Conservation (phyloP, 1,140 invertebrate genomes). For the Gonioctena quinquepunctata region DNA sequence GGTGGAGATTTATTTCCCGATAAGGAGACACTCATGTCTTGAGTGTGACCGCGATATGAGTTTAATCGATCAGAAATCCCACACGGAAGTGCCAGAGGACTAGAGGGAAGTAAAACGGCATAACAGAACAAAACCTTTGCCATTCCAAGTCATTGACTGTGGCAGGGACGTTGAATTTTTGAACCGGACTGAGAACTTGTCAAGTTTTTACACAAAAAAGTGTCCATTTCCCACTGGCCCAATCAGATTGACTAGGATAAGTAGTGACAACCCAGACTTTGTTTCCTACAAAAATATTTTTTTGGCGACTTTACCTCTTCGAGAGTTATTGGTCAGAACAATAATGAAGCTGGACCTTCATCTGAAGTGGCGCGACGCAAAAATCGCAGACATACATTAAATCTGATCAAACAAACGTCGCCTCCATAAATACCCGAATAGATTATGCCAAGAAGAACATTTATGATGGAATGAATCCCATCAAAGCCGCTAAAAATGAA, state of each 20-base stretch:
- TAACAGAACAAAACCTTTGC: slow-evolving; percentile 16
- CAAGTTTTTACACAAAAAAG: background rate
- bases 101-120: slow-evolving; percentile 13
- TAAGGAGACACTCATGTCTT: slow-evolving; percentile 21
- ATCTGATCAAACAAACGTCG: too few species aligned
- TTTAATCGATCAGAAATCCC: slow-evolving; percentile 27
- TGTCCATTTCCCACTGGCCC: slow-evolving; percentile 11
- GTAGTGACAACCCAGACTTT: too few species aligned
- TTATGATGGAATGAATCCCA: too few species aligned
- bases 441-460: too few species aligned
- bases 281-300: too few species aligned
- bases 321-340: too few species aligned
- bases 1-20: slow-evolving; percentile 25
- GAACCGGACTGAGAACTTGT: background rate
- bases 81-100: slow-evolving; percentile 12
- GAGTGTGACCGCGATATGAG: slow-evolving; percentile 27
- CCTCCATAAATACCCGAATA: too few species aligned
- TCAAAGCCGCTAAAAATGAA: too few species aligned
- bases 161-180: slow-evolving; percentile 7
- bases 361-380: too few species aligned
- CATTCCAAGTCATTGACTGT: slow-evolving; percentile 18
- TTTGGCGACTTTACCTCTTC: too few species aligned
- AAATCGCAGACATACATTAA: too few species aligned
- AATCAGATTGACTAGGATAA: background rate
- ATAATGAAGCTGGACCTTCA: too few species aligned